These are phyloP conservation scores for Allophyes oxyacanthae DNA, from an alignment of 2,888 invertebrate species.

Conservation along the genomic window DNA sequence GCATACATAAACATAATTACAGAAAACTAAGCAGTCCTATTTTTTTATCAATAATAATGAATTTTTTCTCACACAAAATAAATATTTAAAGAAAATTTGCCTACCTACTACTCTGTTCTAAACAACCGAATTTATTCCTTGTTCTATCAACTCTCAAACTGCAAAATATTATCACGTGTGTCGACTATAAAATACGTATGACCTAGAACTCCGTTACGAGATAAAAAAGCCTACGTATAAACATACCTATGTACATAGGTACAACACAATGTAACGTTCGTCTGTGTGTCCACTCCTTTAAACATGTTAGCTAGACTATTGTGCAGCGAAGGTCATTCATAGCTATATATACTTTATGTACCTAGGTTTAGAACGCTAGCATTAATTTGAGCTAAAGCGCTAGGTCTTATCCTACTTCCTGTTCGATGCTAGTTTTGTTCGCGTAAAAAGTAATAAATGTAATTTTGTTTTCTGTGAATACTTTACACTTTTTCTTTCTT, in stretches of 20 bases:
- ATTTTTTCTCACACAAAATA: too few species aligned
- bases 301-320: slow-evolving; percentile 75
- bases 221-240: slow-evolving; percentile 31
- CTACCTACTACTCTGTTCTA: too few species aligned
- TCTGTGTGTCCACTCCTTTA: slow-evolving; percentile 72
- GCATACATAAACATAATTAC: too few species aligned
- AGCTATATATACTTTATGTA: slow-evolving; percentile 62
- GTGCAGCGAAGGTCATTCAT: slow-evolving; percentile 81
- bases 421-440: slow-evolving; percentile 6
- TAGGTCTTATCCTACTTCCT: slow-evolving; percentile 49
- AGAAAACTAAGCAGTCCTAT: too few species aligned
- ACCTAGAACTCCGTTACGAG: slow-evolving; percentile 6
- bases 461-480: too few species aligned
- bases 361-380: slow-evolving; percentile 53
- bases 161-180: neutral
- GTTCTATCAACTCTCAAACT: slow-evolving; percentile 20
- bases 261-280: slow-evolving; percentile 48
- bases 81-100: neutral
- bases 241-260: too few species aligned
- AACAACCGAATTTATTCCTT: slow-evolving; percentile 1
- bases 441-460: too few species aligned
- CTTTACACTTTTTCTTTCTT: too few species aligned
- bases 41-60: too few species aligned
- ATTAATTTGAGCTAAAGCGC: slow-evolving; percentile 41
- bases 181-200: neutral